Evolutionary conservation across 2,888 invertebrate species (phyloP).

Genomic region (Luffia ferchaultella): DNA sequence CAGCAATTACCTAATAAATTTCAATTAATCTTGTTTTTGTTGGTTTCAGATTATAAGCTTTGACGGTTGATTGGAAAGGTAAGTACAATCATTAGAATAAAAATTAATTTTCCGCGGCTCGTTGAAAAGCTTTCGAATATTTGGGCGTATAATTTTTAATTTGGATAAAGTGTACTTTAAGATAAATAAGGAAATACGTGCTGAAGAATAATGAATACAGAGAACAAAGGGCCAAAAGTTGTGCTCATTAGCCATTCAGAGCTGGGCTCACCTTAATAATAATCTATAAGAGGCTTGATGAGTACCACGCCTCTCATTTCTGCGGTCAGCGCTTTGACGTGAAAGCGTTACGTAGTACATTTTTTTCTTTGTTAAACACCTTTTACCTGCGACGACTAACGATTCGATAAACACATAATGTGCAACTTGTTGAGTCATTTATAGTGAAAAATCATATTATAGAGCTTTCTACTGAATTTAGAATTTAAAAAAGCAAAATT

Average conservation of each 20-base stretch:
- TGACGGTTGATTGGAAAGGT: background rate
- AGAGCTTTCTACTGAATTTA: too few relatives aligned
- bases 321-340: conserved; percentile 13
- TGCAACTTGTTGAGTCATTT: too few relatives aligned
- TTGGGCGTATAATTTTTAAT: background rate
- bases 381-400: background rate
- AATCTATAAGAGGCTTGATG: conserved; percentile 52
- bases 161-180: background rate
- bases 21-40: background rate
- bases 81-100: background rate
- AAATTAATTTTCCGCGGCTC: background rate
- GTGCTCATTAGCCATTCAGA: conserved; percentile 54
- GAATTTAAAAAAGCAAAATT: too few relatives aligned
- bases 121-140: background rate
- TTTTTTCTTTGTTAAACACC: background rate
- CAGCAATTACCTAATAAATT: background rate
- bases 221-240: conserved; percentile 47
- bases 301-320: conserved; percentile 29
- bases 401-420: too few relatives aligned
- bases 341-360: background rate
- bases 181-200: background rate
- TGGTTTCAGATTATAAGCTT: background rate
- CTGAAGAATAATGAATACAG: conserved; percentile 47
- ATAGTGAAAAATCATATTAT: too few relatives aligned
- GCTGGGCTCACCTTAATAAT: conserved; percentile 48